phyloP scores from a whole-genome alignment of 1,140 invertebrate species.

The Bombus superbus region DNA sequence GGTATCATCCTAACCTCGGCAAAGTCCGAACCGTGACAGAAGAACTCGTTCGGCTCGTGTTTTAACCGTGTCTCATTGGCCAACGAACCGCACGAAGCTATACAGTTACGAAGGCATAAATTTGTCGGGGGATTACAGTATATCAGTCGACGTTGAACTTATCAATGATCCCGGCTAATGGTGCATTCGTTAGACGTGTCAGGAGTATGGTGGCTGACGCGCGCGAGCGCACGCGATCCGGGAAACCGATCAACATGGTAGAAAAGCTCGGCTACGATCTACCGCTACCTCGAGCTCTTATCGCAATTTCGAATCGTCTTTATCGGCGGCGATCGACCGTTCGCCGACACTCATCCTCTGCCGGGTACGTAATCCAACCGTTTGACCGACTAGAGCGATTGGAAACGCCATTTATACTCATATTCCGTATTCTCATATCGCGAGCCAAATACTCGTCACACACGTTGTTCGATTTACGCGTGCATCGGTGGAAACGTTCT shows the following conservation, averaged over 20 bases:
- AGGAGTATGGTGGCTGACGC: background rate
- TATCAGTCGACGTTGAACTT: slow-evolving; percentile 41
- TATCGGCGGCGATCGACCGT: slow-evolving; percentile 18
- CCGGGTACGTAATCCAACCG: slow-evolving; percentile 24
- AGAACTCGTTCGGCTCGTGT: slow-evolving; percentile 1
- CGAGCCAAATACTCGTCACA: background rate
- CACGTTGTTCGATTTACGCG: background rate
- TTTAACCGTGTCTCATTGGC: background rate
- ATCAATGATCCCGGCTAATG: slow-evolving; percentile 36
- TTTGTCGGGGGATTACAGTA: slow-evolving; percentile 27
- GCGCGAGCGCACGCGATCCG: background rate
- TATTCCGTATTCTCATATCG: background rate
- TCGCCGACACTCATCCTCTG: slow-evolving; percentile 15
- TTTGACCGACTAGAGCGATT: slow-evolving; percentile 3
- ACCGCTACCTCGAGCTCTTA: background rate
- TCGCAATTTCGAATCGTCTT: slow-evolving; percentile 19
- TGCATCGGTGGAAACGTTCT: background rate
- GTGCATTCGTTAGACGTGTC: slow-evolving; percentile 19
- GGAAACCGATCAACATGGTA: slow-evolving; percentile 9
- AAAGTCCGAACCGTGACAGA: background rate
- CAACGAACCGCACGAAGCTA: background rate
- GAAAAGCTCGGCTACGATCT: slow-evolving; percentile 3
- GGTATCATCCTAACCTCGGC: background rate
- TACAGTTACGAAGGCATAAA: slow-evolving; percentile 37
- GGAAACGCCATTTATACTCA: slow-evolving; percentile 25